Evolutionary conservation across 2,888 invertebrate genomes (phyloP).

Genomic region (Campopleginae sp.): DNA sequence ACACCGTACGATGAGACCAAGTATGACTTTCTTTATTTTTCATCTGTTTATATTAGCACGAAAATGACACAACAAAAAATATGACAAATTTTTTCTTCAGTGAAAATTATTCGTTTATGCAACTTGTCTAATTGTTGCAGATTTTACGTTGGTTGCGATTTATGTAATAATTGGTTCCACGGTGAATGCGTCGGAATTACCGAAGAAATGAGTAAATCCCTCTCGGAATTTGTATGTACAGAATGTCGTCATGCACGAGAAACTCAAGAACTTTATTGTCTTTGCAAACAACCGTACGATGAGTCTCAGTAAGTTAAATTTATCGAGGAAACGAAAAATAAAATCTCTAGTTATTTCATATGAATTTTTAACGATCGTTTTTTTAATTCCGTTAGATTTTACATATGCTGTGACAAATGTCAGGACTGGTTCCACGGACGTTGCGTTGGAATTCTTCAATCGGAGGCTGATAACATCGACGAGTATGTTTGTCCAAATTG

Average conservation of each 20-base stretch:
- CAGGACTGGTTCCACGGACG: constrained; percentile 99
- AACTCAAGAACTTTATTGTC: constrained; percentile 96
- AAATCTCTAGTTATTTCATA: not conserved
- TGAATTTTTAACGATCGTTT: not conserved
- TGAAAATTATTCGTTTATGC: not conserved
- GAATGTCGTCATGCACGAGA: constrained; percentile 94
- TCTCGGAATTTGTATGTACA: constrained; percentile 95
- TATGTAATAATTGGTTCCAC: constrained; percentile 99
- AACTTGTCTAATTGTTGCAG: constrained; percentile 83
- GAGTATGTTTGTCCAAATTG: constrained; percentile 99
- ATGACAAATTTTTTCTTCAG: too few relatives aligned
- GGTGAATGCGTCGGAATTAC: constrained; percentile 98
- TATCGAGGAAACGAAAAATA: not conserved
- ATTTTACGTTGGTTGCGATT: constrained; percentile 98
- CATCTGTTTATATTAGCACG: not conserved
- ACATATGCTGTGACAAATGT: constrained; percentile 99
- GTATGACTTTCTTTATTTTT: constrained; percentile 84
- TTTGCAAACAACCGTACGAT: constrained; percentile 98
- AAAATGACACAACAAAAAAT: not conserved
- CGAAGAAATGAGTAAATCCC: constrained; percentile 94
- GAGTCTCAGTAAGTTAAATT: constrained; percentile 94
- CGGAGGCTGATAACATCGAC: constrained; percentile 97
- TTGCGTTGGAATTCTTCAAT: constrained; percentile 97
- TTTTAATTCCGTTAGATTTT: constrained; percentile 89
- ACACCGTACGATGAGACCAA: constrained; percentile 98